Percentiles rank a stretch among this genome's conserved stretches.
phyloP scores from a whole-genome alignment of 2,888 invertebrate genomes.

The Nephrocerus scutellatus region DNA sequence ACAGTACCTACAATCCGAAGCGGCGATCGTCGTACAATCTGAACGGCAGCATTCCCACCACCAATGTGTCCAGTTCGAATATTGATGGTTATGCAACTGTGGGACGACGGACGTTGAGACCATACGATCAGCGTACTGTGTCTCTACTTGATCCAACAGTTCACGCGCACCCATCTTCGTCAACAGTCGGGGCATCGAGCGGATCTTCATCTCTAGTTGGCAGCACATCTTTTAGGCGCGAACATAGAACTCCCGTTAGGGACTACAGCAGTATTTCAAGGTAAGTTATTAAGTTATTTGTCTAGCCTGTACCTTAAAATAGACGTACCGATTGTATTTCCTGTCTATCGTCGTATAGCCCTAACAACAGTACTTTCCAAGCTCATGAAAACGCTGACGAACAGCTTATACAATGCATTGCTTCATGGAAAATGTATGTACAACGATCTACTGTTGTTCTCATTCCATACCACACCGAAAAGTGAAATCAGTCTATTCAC shows the following conservation, averaged over 20 bases:
- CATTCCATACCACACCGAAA: no score
- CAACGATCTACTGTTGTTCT: no score
- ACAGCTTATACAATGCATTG: no score
- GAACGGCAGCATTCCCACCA: slow-evolving; percentile 30
- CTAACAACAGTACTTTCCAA: no score
- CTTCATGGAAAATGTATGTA: no score
- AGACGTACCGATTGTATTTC: no score
- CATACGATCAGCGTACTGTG: slow-evolving; percentile 45
- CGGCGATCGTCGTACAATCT: slow-evolving; percentile 42
- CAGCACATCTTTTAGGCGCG: no score
- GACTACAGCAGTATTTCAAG: slow-evolving; percentile 40
- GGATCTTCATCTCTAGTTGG: no score
- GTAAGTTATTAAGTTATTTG: slow-evolving; percentile 22
- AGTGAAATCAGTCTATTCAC: no score
- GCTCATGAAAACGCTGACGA: no score
- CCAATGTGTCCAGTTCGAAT: slow-evolving; percentile 26
- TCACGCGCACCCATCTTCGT: slow-evolving; percentile 21
- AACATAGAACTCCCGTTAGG: slow-evolving; percentile 34
- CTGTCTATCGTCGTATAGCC: no score
- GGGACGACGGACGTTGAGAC: slow-evolving; percentile 39
- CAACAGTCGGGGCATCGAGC: slow-evolving; percentile 19
- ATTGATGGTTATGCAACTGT: slow-evolving; percentile 45
- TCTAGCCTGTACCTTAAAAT: no score
- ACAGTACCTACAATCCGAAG: slow-evolving; percentile 45
- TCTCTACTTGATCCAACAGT: slow-evolving; percentile 40